A percentile compares a stretch with the other conserved stretches of the same genome.
Evolutionary conservation across 92 coral and sea anemone species (phyloP).

Genomic region (Meandrina meandrites): DNA sequence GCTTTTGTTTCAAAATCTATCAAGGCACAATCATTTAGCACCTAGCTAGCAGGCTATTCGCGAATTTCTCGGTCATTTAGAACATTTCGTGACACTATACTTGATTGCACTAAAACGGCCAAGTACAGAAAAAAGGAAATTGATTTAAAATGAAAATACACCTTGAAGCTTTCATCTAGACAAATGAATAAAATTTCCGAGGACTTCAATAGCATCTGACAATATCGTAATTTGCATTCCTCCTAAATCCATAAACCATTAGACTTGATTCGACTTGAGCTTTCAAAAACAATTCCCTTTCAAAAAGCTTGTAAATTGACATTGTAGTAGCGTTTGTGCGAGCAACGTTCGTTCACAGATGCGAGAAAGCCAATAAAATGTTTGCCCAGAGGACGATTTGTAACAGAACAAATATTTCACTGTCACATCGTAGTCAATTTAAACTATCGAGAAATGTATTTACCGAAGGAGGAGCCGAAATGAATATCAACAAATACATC

Average conservation of each 20-base stretch:
- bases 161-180: conserved; percentile 17
- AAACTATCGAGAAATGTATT: conserved; percentile 55
- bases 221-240: conserved; percentile 23
- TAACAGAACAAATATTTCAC: conserved; percentile 17
- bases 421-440: conserved; percentile 29
- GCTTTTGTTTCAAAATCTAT: conserved; percentile 33
- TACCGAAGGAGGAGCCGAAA: conserved; percentile 65
- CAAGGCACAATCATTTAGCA: conserved; percentile 28
- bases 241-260: conserved; percentile 18
- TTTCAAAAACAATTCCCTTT: conserved; percentile 21
- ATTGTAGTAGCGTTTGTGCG: not conserved
- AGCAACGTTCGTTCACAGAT: not conserved
- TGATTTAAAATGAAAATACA: not conserved
- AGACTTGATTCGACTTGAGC: conserved; percentile 8
- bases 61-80: conserved; percentile 15
- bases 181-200: conserved; percentile 30
- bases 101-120: conserved; percentile 5
- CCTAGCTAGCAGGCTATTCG: conserved; percentile 29
- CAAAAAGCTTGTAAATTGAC: conserved; percentile 29
- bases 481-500: conserved; percentile 78
- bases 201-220: conserved; percentile 23
- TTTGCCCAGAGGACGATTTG: conserved; percentile 15
- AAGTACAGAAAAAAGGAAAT: conserved; percentile 3
- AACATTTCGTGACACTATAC: conserved; percentile 17
- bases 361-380: conserved; percentile 39